Evolutionary conservation across 2,888 invertebrate genomes (phyloP).

Genomic region (Microctonus hyperodae): DNA sequence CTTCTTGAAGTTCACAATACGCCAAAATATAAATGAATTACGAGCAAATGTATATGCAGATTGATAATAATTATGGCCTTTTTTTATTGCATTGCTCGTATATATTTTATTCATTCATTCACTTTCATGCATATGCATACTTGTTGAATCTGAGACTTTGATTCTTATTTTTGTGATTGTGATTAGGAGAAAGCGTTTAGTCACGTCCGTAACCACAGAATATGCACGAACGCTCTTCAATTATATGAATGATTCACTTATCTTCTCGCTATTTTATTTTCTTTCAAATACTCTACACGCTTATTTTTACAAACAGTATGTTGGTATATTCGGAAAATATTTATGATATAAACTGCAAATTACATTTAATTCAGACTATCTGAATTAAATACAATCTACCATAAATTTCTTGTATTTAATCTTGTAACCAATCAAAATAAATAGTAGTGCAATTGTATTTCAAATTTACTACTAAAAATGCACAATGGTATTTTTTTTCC

Average conservation of each 20-base stretch:
- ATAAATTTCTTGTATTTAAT: background rate
- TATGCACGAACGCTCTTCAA: background rate
- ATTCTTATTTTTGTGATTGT: slow-evolving; percentile 21
- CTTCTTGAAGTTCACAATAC: background rate
- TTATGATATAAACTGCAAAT: background rate
- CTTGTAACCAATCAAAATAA: background rate
- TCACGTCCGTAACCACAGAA: background rate
- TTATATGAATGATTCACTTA: slow-evolving; percentile 5
- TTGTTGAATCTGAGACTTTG: slow-evolving; percentile 22
- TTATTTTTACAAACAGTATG: background rate
- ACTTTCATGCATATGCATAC: slow-evolving; percentile 14
- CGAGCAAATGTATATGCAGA: slow-evolving; percentile 24
- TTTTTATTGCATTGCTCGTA: slow-evolving; percentile 15
- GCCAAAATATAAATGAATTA: slow-evolving; percentile 20
- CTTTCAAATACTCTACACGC: background rate
- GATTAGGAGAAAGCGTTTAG: slow-evolving; percentile 23
- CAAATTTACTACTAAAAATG: background rate
- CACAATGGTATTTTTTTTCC: background rate
- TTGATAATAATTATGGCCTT: slow-evolving; percentile 46
- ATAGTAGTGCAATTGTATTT: background rate
- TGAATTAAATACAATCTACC: background rate
- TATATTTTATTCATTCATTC: slow-evolving; percentile 12
- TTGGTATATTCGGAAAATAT: too few relatives aligned
- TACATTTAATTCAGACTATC: background rate
- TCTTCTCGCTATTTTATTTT: background rate